Conservation (phyloP, 2,113 vertebrate genomes). For the Notiomystis cincta region DNA sequence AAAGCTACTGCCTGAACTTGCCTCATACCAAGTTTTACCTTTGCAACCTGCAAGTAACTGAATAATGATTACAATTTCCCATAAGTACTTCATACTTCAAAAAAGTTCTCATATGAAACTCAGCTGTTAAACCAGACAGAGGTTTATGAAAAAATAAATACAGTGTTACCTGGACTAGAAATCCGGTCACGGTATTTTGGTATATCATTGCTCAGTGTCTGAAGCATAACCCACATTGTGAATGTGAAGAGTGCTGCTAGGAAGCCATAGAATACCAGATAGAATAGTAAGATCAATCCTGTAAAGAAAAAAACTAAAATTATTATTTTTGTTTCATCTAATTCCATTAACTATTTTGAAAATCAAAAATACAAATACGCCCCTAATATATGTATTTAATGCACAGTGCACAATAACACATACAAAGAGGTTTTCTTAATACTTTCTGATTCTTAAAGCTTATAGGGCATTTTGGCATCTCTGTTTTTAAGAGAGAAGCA, state of each 20-base stretch:
- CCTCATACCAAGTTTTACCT: neutral
- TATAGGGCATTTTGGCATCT: neutral
- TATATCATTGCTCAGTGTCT: slow-evolving; percentile 86
- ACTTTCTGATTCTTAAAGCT: neutral
- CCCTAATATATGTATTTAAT: neutral
- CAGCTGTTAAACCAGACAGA: neutral
- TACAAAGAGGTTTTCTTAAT: neutral
- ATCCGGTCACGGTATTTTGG: slow-evolving; percentile 92
- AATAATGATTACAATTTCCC: neutral
- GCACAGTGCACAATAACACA: neutral
- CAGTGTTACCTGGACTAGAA: slow-evolving; percentile 83
- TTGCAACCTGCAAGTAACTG: neutral
- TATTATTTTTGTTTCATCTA: neutral
- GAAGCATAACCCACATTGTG: slow-evolving; percentile 97
- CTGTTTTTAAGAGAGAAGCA: neutral
- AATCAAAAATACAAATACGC: neutral
- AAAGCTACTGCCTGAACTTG: neutral
- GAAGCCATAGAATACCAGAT: slow-evolving; percentile 95
- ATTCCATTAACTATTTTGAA: neutral
- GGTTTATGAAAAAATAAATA: neutral
- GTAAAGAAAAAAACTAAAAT: slow-evolving; percentile 30
- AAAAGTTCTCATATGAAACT: neutral
- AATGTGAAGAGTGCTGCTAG: slow-evolving; percentile 92
- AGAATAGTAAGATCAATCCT: slow-evolving; percentile 95
- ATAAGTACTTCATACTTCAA: neutral